These are phyloP conservation scores for Thinocorus orbignyianus DNA, from an alignment of 2,113 vertebrate species.

Conservation along the genomic window DNA sequence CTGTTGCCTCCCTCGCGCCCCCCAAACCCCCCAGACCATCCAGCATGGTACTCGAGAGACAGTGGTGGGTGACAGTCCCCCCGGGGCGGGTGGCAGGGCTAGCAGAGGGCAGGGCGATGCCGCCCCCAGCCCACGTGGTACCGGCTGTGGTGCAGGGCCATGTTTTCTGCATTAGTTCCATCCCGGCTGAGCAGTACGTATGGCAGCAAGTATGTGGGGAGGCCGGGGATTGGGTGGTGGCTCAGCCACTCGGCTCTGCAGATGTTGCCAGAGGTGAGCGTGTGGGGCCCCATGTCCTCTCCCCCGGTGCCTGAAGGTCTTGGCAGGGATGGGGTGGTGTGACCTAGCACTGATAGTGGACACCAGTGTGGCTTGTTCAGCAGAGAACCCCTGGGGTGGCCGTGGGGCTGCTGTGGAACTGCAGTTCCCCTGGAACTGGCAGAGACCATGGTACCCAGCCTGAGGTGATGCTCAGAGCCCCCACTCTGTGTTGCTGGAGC, in stretches of 20 bases:
- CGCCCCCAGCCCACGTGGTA: background rate
- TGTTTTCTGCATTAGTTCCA: constrained; percentile 60
- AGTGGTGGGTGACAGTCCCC: background rate
- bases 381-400: rapidly evolving
- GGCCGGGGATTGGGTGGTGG: background rate
- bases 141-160: background rate
- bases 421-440: background rate
- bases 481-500: background rate
- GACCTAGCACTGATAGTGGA: background rate
- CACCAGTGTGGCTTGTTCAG: background rate
- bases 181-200: constrained; percentile 5
- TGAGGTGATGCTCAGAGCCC: background rate
- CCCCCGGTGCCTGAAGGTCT: background rate
- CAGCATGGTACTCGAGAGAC: background rate
- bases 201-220: background rate
- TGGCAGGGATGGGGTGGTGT: rapidly evolving
- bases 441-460: background rate
- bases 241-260: background rate
- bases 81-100: rapidly evolving
- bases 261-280: constrained; percentile 15
- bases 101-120: background rate
- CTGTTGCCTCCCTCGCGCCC: rapidly evolving
- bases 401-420: rapidly evolving
- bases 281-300: background rate
- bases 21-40: background rate